Percentiles rank a stretch among this genome's conserved stretches.
Evolutionary conservation across 2,797 vertebrate species (phyloP).

Genomic region (Anguilla megastoma): DNA sequence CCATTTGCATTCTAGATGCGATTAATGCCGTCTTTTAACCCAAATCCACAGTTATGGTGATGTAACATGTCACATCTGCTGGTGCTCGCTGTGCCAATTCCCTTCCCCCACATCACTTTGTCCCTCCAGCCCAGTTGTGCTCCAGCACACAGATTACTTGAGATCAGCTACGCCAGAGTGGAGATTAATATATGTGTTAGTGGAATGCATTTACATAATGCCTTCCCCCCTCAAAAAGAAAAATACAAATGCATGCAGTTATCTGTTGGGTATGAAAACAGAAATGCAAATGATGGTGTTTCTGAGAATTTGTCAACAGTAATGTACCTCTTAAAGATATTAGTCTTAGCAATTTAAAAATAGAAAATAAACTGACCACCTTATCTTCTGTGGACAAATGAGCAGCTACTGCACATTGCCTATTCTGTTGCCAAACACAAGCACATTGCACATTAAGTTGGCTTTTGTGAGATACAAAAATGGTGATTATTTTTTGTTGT

Average conservation of each 20-base stretch:
- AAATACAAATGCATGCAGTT: slow-evolving; percentile 2
- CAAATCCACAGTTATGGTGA: slow-evolving; percentile 50
- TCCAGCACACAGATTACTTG: slow-evolving; percentile 50
- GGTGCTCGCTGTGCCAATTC: slow-evolving; percentile 23
- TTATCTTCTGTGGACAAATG: background rate
- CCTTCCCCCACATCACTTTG: slow-evolving; percentile 31
- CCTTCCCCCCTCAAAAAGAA: slow-evolving; percentile 26
- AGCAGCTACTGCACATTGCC: background rate
- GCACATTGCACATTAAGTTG: background rate
- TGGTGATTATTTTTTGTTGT: background rate
- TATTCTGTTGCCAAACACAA: background rate
- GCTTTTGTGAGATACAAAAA: background rate
- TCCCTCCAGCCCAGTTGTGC: slow-evolving; percentile 29
- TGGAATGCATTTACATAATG: slow-evolving; percentile 37
- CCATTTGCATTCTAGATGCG: slow-evolving; percentile 52
- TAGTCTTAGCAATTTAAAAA: background rate
- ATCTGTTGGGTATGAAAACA: background rate
- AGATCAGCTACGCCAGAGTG: slow-evolving; percentile 52
- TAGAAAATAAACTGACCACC: background rate
- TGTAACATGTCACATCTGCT: slow-evolving; percentile 43
- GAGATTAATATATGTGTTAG: slow-evolving; percentile 47
- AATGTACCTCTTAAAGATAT: background rate
- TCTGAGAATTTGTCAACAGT: background rate
- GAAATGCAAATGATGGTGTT: background rate
- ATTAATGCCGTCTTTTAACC: slow-evolving; percentile 54